Evolutionary conservation across 2,113 vertebrate species (phyloP).

Genomic region (Poeciliopsis prolifica): DNA sequence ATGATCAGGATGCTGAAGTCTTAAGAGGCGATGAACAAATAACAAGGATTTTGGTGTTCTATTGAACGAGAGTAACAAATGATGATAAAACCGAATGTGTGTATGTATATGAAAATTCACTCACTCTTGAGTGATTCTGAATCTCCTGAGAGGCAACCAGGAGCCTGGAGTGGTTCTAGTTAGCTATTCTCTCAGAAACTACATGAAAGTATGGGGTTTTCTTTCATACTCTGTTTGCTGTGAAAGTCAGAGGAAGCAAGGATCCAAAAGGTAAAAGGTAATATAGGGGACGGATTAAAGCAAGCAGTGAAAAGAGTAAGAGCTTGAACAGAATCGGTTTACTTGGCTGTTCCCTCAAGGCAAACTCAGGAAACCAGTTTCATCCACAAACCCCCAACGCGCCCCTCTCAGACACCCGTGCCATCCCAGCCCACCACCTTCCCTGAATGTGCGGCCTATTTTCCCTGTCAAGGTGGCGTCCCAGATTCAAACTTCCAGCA

Average conservation of each 20-base stretch:
- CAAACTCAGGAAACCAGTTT: conserved; percentile 55
- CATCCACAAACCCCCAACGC: neutral
- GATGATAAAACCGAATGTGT: too few relatives aligned
- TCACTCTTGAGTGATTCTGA: neutral
- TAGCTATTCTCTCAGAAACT: neutral
- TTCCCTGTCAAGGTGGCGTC: conserved; percentile 77
- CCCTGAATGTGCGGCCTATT: conserved; percentile 74
- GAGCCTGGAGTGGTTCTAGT: neutral
- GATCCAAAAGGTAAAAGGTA: conserved; percentile 17
- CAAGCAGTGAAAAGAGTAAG: conserved; percentile 27
- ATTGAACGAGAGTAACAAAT: too few relatives aligned
- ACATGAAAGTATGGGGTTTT: conserved; percentile 1
- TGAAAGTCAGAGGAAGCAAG: conserved; percentile 14
- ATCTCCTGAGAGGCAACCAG: conserved; percentile 5
- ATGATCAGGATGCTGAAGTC: too few relatives aligned
- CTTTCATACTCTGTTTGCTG: neutral
- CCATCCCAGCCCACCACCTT: conserved; percentile 46
- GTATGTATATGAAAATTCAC: too few relatives aligned
- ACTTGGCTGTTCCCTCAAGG: conserved; percentile 47
- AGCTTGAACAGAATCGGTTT: conserved; percentile 41
- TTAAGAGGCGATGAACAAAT: too few relatives aligned
- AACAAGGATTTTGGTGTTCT: too few relatives aligned
- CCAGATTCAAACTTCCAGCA: conserved; percentile 74
- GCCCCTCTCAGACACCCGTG: conserved; percentile 17
- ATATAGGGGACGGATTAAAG: conserved; percentile 26